Evolutionary conservation across 2,113 vertebrate species (phyloP).

Genomic region (Rhinoptilus africanus): DNA sequence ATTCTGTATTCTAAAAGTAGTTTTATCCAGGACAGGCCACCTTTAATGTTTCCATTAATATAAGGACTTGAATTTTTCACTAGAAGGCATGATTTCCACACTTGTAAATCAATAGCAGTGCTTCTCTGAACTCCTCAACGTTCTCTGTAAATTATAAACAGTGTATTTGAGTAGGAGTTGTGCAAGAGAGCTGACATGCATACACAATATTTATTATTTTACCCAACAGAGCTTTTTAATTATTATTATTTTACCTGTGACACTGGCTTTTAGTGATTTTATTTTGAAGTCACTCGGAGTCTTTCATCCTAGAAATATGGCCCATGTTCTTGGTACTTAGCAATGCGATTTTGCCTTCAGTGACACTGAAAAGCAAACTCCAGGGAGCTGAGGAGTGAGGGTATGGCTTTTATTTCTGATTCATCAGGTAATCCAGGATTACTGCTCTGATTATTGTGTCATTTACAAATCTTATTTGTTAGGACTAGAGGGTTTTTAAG

Average conservation of each 20-base stretch:
- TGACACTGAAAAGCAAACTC: background rate
- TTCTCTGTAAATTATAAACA: background rate
- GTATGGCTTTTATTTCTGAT: background rate
- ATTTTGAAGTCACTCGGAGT: background rate
- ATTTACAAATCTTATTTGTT: background rate
- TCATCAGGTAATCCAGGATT: background rate
- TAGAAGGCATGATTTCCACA: background rate
- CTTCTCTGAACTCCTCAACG: background rate
- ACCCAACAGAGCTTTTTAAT: background rate
- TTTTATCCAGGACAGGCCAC: background rate
- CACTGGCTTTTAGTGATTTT: background rate
- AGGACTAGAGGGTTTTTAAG: background rate
- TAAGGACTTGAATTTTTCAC: background rate
- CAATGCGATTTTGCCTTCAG: background rate
- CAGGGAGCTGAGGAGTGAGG: fast-evolving
- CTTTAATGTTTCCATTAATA: background rate
- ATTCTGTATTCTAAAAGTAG: background rate
- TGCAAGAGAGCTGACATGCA: background rate
- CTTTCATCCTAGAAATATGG: background rate
- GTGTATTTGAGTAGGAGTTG: background rate
- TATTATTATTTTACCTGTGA: background rate
- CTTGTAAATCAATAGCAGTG: background rate
- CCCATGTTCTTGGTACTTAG: background rate
- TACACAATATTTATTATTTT: background rate
- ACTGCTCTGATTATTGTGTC: background rate